phyloP scores from a whole-genome alignment of 2,888 invertebrate genomes.

The Mimumesa dahlbomi region DNA sequence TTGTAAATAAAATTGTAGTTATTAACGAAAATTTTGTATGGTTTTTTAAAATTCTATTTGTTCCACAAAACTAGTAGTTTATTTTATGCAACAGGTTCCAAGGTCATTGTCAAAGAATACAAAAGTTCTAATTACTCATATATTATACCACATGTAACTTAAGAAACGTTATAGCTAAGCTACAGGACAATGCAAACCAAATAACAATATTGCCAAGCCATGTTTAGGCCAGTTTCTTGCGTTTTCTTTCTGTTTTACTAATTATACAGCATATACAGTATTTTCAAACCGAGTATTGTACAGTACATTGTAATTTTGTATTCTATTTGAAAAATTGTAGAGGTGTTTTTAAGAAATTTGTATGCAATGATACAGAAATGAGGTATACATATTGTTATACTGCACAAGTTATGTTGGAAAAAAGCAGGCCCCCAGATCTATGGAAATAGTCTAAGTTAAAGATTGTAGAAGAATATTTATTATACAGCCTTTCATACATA shows the following conservation, averaged over 20 bases:
- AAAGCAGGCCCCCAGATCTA: slow-evolving; percentile 26
- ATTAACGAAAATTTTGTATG: not conserved
- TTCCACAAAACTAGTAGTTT: not conserved
- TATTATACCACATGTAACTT: not conserved
- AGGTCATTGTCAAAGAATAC: not conserved
- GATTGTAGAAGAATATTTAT: slow-evolving; percentile 55
- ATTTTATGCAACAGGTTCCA: not conserved
- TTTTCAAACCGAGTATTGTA: slow-evolving; percentile 18
- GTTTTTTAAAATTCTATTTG: not conserved
- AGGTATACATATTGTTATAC: too few species aligned
- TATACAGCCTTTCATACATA: slow-evolving; percentile 48
- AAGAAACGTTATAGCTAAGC: not conserved
- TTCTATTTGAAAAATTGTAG: not conserved
- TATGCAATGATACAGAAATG: too few species aligned
- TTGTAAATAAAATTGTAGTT: not conserved
- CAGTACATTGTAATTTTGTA: not conserved
- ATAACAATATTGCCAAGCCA: not conserved
- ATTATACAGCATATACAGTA: slow-evolving; percentile 16
- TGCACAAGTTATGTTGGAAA: slow-evolving; percentile 24
- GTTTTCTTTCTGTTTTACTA: slow-evolving; percentile 25
- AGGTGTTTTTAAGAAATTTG: not conserved
- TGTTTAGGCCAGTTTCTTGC: slow-evolving; percentile 9
- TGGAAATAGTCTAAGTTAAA: slow-evolving; percentile 42
- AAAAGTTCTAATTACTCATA: not conserved
- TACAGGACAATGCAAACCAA: not conserved